A percentile compares a stretch with the other conserved stretches of the same genome.
phyloP scores from a whole-genome alignment of 2,113 vertebrate species.

The Corythornis madagascariensis region DNA sequence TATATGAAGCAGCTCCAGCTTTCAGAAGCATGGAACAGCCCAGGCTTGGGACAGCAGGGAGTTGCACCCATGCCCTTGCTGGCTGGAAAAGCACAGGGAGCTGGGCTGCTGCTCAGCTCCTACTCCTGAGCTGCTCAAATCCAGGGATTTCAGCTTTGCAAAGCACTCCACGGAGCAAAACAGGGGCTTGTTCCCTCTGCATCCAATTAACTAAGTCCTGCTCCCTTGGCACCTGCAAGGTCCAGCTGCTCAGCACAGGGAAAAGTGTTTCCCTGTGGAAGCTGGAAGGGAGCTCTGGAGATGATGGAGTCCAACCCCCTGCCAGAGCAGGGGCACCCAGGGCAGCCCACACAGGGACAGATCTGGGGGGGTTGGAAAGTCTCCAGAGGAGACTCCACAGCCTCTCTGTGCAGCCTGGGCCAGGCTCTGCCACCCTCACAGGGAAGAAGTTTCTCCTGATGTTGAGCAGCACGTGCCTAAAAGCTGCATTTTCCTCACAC shows the following conservation, averaged over 20 bases:
- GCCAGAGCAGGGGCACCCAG: no score
- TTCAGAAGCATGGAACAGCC: rapidly evolving
- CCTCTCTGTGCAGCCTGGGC: no score
- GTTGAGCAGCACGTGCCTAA: not conserved
- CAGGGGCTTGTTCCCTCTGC: rapidly evolving
- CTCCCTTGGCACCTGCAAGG: not conserved
- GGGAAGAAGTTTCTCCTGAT: no score
- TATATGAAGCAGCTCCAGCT: not conserved
- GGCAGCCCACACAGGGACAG: no score
- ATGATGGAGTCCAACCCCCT: no score
- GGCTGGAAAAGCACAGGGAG: no score
- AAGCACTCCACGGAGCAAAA: not conserved
- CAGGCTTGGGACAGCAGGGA: rapidly evolving
- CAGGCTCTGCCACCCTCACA: no score
- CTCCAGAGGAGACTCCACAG: no score
- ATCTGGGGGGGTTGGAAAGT: no score
- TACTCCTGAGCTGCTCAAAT: not conserved
- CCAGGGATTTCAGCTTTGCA: not conserved
- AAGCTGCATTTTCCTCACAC: not conserved
- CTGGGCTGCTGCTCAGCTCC: not conserved
- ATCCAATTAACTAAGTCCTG: not conserved
- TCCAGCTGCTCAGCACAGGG: not conserved
- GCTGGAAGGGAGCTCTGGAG: no score
- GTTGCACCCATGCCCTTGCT: rapidly evolving
- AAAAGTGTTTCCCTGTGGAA: not conserved